A percentile compares a stretch with the other conserved stretches of the same genome.
Conservation (phyloP, 2,113 vertebrate genomes). For the Naja naja region DNA sequence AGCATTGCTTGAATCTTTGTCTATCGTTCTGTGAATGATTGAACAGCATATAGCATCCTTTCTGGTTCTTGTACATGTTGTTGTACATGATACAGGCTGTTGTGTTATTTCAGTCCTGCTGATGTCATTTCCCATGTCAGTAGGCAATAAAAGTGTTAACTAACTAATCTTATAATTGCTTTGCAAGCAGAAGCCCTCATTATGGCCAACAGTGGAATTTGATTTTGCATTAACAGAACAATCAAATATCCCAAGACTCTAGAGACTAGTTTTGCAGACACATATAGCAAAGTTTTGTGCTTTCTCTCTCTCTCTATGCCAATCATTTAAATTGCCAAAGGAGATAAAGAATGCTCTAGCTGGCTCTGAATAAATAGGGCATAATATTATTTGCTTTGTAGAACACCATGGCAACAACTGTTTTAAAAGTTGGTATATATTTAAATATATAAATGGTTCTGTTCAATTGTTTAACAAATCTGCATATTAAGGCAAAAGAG, state of each 20-base stretch:
- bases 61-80: not conserved
- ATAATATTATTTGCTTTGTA: not conserved
- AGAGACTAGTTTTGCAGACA: not conserved
- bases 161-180: slow-evolving; percentile 17
- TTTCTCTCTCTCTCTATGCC: slow-evolving; percentile 15
- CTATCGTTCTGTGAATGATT: not conserved
- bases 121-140: not conserved
- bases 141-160: slow-evolving; percentile 24
- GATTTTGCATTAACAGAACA: slow-evolving; percentile 8
- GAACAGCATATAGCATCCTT: not conserved
- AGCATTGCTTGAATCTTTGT: not conserved
- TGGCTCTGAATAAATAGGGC: not conserved
- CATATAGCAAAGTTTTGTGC: slow-evolving; percentile 16
- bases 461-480: not conserved
- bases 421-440: not conserved
- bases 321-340: slow-evolving; percentile 21
- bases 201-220: not conserved
- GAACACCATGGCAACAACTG: not conserved
- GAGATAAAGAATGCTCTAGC: not conserved
- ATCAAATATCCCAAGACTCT: slow-evolving; percentile 21
- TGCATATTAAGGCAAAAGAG: not conserved
- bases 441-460: not conserved
- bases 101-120: slow-evolving; percentile 33
- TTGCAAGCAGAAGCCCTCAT: slow-evolving; percentile 9
- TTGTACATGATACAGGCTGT: not conserved